Base-by-base conservation (phyloP, 2,113 vertebrate genomes). In the Tichodroma muraria region DNA sequence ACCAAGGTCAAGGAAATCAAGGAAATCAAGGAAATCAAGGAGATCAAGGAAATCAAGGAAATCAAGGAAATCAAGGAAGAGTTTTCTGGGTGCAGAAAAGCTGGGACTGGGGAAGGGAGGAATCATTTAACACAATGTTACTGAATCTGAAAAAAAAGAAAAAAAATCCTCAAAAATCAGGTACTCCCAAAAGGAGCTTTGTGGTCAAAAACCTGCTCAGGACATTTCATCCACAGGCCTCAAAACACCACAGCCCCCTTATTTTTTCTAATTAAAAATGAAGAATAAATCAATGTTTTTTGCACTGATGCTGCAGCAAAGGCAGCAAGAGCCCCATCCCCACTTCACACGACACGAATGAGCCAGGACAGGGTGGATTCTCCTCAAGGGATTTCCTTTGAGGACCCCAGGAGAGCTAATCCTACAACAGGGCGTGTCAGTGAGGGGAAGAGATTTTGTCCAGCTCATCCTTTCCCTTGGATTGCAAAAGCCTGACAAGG, bases 331-430 rank as follows among this genome's bases (percentile, higher is more conserved):
- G 4, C 27, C 30, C 5, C 9, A 3, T 1, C 6, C 44, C 9
- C 45, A 30, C 18, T 44, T 61, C 28, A 27, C 18, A 38, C 0
- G 2, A 56, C 6, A 8, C 69, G 10, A 49, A 6, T 6, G 9
- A n/a, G 27, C 42, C 69, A 42, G 16, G 12, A 24, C 23, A 53
- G 35, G 11, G 2, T 15, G 24, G 33, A 6, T 61, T 66, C 22
- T 24, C 31, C 56, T 70, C 56, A 25, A 28, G 49, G 82, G 9
- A 31, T 86, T 88, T 63, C 9, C 40, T 61, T 15, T 24, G 22
- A 49, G 71, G 20, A 80, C 18, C 35, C 21, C 37, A 38, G 20
- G 19, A 77, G 4, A 80, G 28, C 35, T n/a, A 23, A 24, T 69
- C 40, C 50, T 40, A 33, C 25, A 72, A 21, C 9, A 44, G 13